Conservation (phyloP, 2,888 invertebrate genomes). For the Phyllotreta striolata region DNA sequence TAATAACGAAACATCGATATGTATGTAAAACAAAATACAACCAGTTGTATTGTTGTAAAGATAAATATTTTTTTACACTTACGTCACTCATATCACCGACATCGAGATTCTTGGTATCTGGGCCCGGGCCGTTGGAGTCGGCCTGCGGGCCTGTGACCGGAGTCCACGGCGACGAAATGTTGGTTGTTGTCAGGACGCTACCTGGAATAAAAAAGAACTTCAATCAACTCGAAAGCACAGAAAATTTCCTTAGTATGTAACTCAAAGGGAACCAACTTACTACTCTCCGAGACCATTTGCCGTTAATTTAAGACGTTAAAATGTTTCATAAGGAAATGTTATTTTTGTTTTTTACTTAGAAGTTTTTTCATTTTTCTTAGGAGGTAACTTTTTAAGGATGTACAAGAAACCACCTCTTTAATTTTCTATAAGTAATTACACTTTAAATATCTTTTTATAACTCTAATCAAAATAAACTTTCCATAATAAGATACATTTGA, state of each 20-base stretch:
- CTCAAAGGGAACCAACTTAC: neutral
- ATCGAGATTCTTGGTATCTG: conserved; percentile 90
- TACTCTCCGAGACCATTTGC: too few species aligned
- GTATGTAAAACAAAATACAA: neutral
- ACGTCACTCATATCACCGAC: conserved; percentile 92
- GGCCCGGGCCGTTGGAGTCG: conserved; percentile 92
- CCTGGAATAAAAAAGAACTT: conserved; percentile 62
- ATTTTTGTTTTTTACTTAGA: too few species aligned
- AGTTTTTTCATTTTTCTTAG: too few species aligned
- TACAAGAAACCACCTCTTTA: too few species aligned
- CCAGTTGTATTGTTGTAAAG: neutral
- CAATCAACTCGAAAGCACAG: neutral
- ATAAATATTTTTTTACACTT: conserved; percentile 58
- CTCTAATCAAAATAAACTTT: too few species aligned
- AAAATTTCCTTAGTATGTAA: neutral
- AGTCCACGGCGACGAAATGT: conserved; percentile 97
- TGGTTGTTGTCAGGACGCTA: conserved; percentile 83
- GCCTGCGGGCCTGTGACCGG: conserved; percentile 87
- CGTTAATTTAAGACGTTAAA: too few species aligned
- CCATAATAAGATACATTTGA: too few species aligned
- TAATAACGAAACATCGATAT: too few species aligned
- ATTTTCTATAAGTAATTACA: too few species aligned
- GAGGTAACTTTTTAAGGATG: too few species aligned
- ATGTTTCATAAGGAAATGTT: too few species aligned
- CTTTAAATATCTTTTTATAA: too few species aligned